Base-by-base conservation (phyloP, 1,140 invertebrate species). In the Magallana angulata region DNA sequence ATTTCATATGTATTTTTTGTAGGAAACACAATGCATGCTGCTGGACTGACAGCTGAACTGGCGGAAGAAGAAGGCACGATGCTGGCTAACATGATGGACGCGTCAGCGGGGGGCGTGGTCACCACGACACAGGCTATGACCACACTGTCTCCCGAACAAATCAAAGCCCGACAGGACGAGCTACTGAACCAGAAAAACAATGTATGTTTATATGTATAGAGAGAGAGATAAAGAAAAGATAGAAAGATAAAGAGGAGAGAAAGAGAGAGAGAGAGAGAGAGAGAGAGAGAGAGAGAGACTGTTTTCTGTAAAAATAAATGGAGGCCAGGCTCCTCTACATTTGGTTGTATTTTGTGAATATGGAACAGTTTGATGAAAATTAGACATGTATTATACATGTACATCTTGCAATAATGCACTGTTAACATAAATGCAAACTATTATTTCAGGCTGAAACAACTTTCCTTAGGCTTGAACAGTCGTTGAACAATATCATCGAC, bases 381-480 rank as follows among this genome's bases (percentile, higher is more conserved):
- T 48, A 48, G 1, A 48, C 36, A 48, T 48, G 36, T 48, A 48
- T 48, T 48, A 48, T 48, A 0, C 36, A 4, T 48, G 5, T 1
- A 24, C 1, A 24, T 24, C 24, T 24, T 24, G 24, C 0, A 24
- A 24, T 24, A 24, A 24, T 24, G 0, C 24, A 24, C 24, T 1
- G 24, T 24, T 24, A 24, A 24, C 24, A 24, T 24, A 0, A 24
- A 48, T 48, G 36, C 36, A 5, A 48, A 48, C 0, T 4, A 4
- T 48, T 85, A 12, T 82, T 89, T n/a, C 14, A 90, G 89, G 89
- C 87, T 16, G 89, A 89, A 59, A 81, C 30, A 60, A 60, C 81
- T 71, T 88, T 64, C 18, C 56, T 84, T 1, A 85, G 87, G 58
- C 57, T 90, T 36, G 89, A 90, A 80, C 59, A 82, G 5, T 80